Evolutionary conservation across 2,888 invertebrate species (phyloP), one percentile per base, ranked within the genome.

Genomic region (Chouioia cunea): DNA sequence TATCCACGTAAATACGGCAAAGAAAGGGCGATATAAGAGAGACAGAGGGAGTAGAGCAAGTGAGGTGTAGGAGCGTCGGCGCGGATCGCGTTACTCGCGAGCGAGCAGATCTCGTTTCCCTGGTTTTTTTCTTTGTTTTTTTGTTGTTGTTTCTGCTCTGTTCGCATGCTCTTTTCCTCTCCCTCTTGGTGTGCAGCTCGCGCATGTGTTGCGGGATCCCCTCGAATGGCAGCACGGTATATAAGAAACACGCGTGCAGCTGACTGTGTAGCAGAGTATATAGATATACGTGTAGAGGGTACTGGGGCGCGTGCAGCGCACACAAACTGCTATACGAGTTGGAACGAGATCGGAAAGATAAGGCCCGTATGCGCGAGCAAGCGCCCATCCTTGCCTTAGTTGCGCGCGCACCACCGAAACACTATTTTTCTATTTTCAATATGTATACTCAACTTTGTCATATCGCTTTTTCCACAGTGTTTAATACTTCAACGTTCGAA

Each of bases 1-100:
- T 36, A 36, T 36, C 36, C 60, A 54, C 14, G 52, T 6, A 14
- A 2, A 43, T 20, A 2, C 15, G 48, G 46, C 1, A 54, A 54
- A 64, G 53, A 54, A 46, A 36, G 4, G n/a, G 73, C 68, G 77
- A 78, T 76, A 76, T 71, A 65, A 58, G 57, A n/a, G 44, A 44
- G 44, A 20, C 46, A 58, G 46, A 14, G 48, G n/a, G 50, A 6
- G 27, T 2, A 6, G 27, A 6, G 27, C 27, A 10, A 12, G 6
- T 10, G 12, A 36, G 36, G 36, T 36, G 36, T 36, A 36, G 36
- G 36, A 36, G 36, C 36, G 36, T 10, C 36, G 36, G 36, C 36
- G 36, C 36, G 36, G 36, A 36, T 36, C 36, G 36, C 36, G 36
- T 36, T 36, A 36, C 20, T 16, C 53, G 63, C 59, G 65, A 59